phyloP scores from a whole-genome alignment of 1,140 invertebrate species.

The Drosophila punjabiensis region DNA sequence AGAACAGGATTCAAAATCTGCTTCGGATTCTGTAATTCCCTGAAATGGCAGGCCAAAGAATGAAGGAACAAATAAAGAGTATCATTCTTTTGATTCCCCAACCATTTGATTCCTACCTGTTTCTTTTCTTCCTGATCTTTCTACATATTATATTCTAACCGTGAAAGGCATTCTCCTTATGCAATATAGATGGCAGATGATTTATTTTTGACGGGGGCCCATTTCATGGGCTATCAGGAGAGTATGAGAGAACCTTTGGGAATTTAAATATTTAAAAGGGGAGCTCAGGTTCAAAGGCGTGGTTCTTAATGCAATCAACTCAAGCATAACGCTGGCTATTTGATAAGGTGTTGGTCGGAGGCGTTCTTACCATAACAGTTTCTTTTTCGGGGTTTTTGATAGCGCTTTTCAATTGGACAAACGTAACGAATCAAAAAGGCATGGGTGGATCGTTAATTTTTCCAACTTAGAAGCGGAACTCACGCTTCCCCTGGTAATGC shows the following conservation, averaged over 20 bases:
- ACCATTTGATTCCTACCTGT: slow-evolving; percentile 39
- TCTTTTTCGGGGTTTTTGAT: slow-evolving; percentile 7
- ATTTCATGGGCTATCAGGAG: slow-evolving; percentile 70
- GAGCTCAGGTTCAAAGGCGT: slow-evolving; percentile 59
- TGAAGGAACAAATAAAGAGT: slow-evolving; percentile 28
- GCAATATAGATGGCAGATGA: slow-evolving; percentile 48
- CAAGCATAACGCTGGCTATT: slow-evolving; percentile 39
- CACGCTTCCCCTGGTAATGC: slow-evolving; percentile 56
- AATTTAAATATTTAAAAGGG: slow-evolving; percentile 62
- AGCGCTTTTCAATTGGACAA: slow-evolving; percentile 57
- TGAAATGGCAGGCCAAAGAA: slow-evolving; percentile 32
- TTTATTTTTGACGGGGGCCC: slow-evolving; percentile 69
- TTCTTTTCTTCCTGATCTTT: slow-evolving; percentile 17
- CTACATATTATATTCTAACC: neutral
- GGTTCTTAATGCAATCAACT: slow-evolving; percentile 47
- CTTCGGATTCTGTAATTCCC: slow-evolving; percentile 60
- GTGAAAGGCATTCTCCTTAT: slow-evolving; percentile 9
- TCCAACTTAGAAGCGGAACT: slow-evolving; percentile 66
- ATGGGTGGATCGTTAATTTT: slow-evolving; percentile 26
- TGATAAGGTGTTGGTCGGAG: slow-evolving; percentile 49
- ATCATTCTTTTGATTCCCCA: slow-evolving; percentile 7
- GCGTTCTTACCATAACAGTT: slow-evolving; percentile 39
- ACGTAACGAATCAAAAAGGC: slow-evolving; percentile 39
- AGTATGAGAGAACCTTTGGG: slow-evolving; percentile 27
- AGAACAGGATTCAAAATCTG: slow-evolving; percentile 48